phyloP scores from a whole-genome alignment of 2,797 vertebrate species.

The Hapalemur alaotrensis region DNA sequence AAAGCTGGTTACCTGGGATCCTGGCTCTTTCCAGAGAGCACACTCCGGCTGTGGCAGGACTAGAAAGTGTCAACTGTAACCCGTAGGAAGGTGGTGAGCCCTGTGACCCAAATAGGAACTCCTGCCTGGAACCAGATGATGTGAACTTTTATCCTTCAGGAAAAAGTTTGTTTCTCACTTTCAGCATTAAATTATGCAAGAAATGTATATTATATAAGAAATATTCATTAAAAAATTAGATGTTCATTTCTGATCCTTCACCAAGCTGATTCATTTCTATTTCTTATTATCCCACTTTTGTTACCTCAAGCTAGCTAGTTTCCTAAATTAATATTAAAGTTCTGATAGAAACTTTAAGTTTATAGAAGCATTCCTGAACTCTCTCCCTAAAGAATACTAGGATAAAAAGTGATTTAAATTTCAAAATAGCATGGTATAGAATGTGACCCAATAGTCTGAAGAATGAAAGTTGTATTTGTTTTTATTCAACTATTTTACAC shows the following conservation, averaged over 20 bases:
- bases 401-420: neutral
- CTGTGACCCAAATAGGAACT: neutral
- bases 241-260: neutral
- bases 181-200: neutral
- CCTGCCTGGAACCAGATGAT: neutral
- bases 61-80: neutral
- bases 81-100: neutral
- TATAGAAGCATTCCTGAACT: neutral
- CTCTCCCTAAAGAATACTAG: neutral
- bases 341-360: neutral
- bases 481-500: neutral
- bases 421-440: neutral
- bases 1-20: neutral
- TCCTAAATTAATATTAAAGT: neutral
- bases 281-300: neutral
- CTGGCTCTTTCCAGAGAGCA: neutral
- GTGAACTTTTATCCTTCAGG: neutral
- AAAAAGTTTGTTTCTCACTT: neutral
- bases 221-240: neutral
- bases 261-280: neutral
- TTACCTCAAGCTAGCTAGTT: neutral
- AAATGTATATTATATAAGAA: neutral
- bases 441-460: neutral
- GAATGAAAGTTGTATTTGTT: constrained; percentile 6
- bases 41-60: neutral